These are phyloP conservation scores for Amblyraja radiata DNA, from an alignment of 2,797 vertebrate species.

Conservation along the genomic window DNA sequence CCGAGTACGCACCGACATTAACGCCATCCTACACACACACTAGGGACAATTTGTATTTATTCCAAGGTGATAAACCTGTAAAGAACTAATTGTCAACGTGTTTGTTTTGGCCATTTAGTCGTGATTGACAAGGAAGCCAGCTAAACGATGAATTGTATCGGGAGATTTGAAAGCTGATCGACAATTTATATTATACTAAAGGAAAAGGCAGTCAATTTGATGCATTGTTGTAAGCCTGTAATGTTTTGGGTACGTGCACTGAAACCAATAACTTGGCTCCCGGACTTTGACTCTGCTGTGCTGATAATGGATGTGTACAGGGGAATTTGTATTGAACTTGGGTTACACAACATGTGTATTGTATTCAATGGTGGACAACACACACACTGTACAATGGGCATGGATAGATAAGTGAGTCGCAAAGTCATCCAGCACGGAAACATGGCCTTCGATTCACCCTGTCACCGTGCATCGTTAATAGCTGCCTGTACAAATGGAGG, in stretches of 20 bases:
- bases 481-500: too few species aligned
- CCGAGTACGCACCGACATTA: too few species aligned
- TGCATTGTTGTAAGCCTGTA: background rate
- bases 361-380: too few species aligned
- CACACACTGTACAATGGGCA: too few species aligned
- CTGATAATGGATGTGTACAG: background rate
- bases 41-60: too few species aligned
- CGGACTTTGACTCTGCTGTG: background rate
- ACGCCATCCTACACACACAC: too few species aligned
- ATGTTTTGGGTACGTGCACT: background rate
- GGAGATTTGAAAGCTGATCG: background rate
- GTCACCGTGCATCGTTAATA: too few species aligned
- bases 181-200: background rate
- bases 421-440: too few species aligned
- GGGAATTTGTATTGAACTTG: too few species aligned
- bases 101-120: background rate
- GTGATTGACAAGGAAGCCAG: background rate
- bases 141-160: background rate
- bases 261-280: background rate
- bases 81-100: background rate
- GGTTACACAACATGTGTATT: too few species aligned
- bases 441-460: too few species aligned
- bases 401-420: too few species aligned
- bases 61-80: background rate
- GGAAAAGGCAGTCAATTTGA: background rate